phyloP scores from a whole-genome alignment of 1,140 invertebrate genomes.

The Neodiprion pinetum region DNA sequence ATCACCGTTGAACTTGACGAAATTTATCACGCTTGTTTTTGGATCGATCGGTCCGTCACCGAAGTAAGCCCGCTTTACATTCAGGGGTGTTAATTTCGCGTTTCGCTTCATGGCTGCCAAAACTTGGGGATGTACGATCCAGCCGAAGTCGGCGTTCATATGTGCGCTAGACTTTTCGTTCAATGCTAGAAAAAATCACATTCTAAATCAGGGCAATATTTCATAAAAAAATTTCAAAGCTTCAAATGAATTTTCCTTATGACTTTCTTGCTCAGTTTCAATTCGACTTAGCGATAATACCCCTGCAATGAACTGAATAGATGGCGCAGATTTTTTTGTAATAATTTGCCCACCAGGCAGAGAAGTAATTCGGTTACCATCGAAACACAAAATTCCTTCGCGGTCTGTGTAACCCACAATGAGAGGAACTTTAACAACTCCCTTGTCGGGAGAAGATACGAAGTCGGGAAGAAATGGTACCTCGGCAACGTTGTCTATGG shows the following conservation, averaged over 20 bases:
- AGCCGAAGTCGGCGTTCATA: background rate
- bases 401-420: conserved; percentile 19
- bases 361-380: too few species aligned
- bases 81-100: background rate
- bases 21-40: background rate
- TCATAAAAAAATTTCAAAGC: too few species aligned
- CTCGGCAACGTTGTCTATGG: background rate
- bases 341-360: too few species aligned
- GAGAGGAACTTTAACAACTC: conserved; percentile 18
- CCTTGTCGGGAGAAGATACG: background rate
- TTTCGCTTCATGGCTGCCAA: background rate
- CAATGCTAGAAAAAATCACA: background rate
- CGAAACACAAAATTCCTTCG: conserved; percentile 8
- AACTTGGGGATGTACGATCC: background rate
- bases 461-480: conserved; percentile 8
- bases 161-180: background rate
- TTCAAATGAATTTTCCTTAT: too few species aligned
- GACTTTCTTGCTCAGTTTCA: too few species aligned
- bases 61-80: background rate
- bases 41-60: background rate
- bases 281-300: too few species aligned
- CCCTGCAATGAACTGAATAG: too few species aligned
- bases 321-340: too few species aligned
- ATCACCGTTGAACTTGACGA: conserved; percentile 51
- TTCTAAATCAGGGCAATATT: too few species aligned